phyloP scores from a whole-genome alignment of 2,113 vertebrate species.

The Otolemur garnettii region DNA sequence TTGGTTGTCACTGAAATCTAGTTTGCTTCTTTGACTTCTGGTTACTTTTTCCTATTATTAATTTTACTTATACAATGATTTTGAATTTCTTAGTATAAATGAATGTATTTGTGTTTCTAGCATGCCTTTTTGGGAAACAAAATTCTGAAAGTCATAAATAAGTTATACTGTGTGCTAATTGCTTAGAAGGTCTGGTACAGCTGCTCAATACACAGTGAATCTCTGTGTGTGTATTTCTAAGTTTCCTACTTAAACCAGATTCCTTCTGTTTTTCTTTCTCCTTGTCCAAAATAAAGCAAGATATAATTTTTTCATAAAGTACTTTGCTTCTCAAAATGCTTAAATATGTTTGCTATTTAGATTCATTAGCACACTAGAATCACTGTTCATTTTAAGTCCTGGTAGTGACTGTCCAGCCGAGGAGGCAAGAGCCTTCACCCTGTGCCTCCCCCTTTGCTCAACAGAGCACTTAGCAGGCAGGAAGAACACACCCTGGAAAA shows the following conservation, averaged over 20 bases:
- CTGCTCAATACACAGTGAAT: not conserved
- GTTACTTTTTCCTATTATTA: constrained; percentile 14
- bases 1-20: not conserved
- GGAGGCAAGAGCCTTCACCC: not conserved
- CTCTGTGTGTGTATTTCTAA: not conserved
- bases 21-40: not conserved
- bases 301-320: not conserved
- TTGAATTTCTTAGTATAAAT: constrained; percentile 17
- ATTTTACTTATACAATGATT: constrained; percentile 14
- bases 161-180: not conserved
- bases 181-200: not conserved
- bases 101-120: not conserved
- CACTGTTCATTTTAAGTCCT: not conserved
- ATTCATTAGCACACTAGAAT: not conserved
- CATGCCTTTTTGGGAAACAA: not conserved
- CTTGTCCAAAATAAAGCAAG: not conserved
- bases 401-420: not conserved
- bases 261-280: not conserved
- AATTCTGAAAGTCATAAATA: not conserved
- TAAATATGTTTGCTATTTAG: not conserved
- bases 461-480: not conserved
- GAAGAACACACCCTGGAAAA: not conserved
- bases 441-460: not conserved
- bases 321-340: constrained; percentile 11
- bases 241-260: not conserved